Evolutionary conservation across 2,113 vertebrate species (phyloP), one percentile per base, ranked within the genome.

Genomic region (human (Homo sapiens)): DNA sequence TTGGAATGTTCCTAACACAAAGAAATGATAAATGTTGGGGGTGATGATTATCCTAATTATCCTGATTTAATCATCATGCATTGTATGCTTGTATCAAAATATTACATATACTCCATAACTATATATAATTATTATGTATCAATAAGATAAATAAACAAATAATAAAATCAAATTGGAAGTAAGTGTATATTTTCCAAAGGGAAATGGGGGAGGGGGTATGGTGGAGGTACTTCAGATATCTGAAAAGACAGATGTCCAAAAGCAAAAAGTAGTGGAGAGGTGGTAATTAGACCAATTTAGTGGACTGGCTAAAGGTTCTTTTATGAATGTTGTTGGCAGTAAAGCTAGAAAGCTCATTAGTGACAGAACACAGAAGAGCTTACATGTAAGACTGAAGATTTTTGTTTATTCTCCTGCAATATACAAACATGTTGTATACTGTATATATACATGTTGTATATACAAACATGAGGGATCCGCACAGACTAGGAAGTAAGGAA

Each of bases 91-190:
- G 22, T 73, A 73, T 40, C 38, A 73, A 73, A 73, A 73, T 40
- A 73, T 40, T 22, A 40, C 11, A 25, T 40, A 40, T 73, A 32
- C 27, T 40, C 22, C 38, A 13, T 73, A 73, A 40, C 38, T 73
- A 73, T 25, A 38, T 73, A 40, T 38, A 73, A 73, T 73, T 73
- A 73, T 73, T 73, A 25, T 40, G 22, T 25, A 40, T 40, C 70
- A 73, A 73, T 73, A 73, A 68, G 64, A 68, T 35, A 40, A 73
- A 40, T 35, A 40, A 73, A 40, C 38, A 73, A 73, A 73, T 17
- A 35, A 68, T 35, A 35, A 68, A 68, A 68, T 83, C 73, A 95
- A 91, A 90, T 81, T 92, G 93, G 57, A 94, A 97, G 80, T 9
- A 92, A 90, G 23, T 32, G 0, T 52, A 25, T 59, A 25, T 83